phyloP scores from a whole-genome alignment of 2,797 vertebrate species.

The Pangasius sanitwongsei region DNA sequence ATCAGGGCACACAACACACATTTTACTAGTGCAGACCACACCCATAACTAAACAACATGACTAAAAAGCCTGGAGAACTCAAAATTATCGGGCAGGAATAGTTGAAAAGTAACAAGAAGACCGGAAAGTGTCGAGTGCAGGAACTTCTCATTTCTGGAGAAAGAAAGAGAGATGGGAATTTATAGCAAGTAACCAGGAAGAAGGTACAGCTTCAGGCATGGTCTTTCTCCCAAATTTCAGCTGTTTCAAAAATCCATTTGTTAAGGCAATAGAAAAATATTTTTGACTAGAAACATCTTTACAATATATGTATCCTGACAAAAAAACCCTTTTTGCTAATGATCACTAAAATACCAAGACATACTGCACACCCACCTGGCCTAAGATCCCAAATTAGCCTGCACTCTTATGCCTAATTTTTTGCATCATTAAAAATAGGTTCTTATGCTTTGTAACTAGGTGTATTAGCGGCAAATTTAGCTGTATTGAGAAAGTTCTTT shows the following conservation, averaged over 20 bases:
- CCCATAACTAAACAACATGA: neutral
- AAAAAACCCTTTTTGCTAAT: too few relatives aligned
- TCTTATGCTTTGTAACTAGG: neutral
- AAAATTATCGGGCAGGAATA: neutral
- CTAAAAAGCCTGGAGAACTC: neutral
- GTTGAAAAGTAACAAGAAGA: neutral
- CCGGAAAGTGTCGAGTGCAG: neutral
- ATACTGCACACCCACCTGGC: too few relatives aligned
- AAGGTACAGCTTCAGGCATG: neutral
- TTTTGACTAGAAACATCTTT: too few relatives aligned
- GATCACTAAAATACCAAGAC: too few relatives aligned
- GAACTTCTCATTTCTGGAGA: neutral
- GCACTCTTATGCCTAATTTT: neutral
- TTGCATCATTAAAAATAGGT: neutral
- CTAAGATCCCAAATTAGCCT: neutral
- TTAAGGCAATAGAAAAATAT: too few relatives aligned
- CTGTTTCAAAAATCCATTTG: neutral
- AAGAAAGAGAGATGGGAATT: neutral
- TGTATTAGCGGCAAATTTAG: neutral
- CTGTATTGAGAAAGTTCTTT: neutral
- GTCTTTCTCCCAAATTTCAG: neutral
- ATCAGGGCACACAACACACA: neutral
- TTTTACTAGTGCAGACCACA: neutral
- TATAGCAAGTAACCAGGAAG: neutral
- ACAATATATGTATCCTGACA: too few relatives aligned